Evolutionary conservation across 2,797 vertebrate species (phyloP).

Genomic region (Pogoniulus pusillus): DNA sequence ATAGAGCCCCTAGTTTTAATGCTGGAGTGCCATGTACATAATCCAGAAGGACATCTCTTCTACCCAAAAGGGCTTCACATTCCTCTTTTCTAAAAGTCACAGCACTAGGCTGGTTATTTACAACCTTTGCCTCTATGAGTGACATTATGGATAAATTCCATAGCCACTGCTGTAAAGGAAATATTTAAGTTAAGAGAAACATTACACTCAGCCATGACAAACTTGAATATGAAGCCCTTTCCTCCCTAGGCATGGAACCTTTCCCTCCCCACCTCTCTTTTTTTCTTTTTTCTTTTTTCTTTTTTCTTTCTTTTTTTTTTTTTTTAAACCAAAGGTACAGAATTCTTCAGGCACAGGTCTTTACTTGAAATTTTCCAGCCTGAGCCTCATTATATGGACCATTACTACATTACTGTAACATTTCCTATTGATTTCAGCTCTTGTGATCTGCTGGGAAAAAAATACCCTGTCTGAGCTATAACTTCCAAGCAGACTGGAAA

Average conservation of each 20-base stretch:
- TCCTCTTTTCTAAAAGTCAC: neutral
- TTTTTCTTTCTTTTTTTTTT: too few relatives aligned
- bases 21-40: neutral
- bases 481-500: neutral
- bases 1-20: conserved; percentile 28
- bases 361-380: neutral
- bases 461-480: neutral
- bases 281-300: too few relatives aligned
- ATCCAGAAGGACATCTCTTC: conserved; percentile 31
- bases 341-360: neutral
- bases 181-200: neutral
- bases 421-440: conserved; percentile 24
- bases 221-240: neutral
- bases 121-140: neutral
- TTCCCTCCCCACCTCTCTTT: accelerated
- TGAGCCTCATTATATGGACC: neutral
- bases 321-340: neutral
- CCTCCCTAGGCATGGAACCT: too few relatives aligned
- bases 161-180: neutral
- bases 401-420: neutral
- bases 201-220: neutral
- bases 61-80: conserved; percentile 30
- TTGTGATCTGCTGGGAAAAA: conserved; percentile 16
- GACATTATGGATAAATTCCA: neutral
- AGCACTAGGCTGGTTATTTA: conserved; percentile 29